Base-by-base conservation (phyloP, 2,113 vertebrate species). In the Sinocyclocheilus anshuiensis region DNA sequence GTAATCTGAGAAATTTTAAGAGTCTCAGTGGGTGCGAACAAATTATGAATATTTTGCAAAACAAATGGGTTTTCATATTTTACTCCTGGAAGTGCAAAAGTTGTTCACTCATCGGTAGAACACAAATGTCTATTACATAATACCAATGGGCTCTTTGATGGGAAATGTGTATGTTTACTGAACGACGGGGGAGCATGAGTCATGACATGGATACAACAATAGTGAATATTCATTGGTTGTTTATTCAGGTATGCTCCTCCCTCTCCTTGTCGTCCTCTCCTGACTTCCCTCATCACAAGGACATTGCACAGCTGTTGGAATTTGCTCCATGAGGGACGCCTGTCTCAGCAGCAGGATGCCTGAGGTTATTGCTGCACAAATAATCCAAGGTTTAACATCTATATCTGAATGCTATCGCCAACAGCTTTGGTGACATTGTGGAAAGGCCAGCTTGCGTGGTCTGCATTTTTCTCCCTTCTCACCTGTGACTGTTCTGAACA, bases 301-400 rank as follows among this genome's bases (percentile, higher is more conserved):
- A 90, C 84, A 77, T 88, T 33, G 87, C 87, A 81, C 90, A 90
- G 92, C 91, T 92, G 91, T 89, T 69, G 85, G 86, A 59, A 87
- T 77, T 91, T 89, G 87, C 89, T 92, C 84, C 83, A 79, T 77
- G 86, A 91, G 88, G 90, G 87, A 88, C 84, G 77, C 78, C 69
- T 88, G 89, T 74, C 29, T 90, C 86, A 89, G 90, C 92, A 89
- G 88, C 87, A 71, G 92, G 92, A 89, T 86, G 90, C 89, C 83
- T 75, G 69, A 89, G 83, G 74, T 88, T 92, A 91, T 88, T 86
- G 86, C 90, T 89, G 84, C 89, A 82, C 84, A 86, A 90, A 88
- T 93, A 89, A 91, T 93, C 87, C 86, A 91, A 91, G 89, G 90
- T 84, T 89, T 77, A 88, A 84, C 77, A 33, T 89, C 90, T 89